Base-by-base conservation (phyloP, 2,888 invertebrate species). In the Metacarcinus magister region DNA sequence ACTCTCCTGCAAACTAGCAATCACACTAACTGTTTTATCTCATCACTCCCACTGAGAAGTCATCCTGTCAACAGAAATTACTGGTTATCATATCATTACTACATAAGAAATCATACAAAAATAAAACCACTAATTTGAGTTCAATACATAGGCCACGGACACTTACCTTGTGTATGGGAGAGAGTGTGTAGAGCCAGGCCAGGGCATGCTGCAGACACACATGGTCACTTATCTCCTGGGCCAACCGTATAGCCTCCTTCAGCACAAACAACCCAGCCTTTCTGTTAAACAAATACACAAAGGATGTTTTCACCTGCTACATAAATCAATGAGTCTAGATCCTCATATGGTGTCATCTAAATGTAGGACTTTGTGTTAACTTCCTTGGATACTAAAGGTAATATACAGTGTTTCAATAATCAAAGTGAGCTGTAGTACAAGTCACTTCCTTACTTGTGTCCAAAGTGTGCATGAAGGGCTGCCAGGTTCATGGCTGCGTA, bases 401-500 rank as follows among this genome's bases (percentile, higher is more conserved):
- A 82, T 48, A 13, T 48, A 48, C 48, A 48, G 48, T 8, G 19
- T 39, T 8, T 87, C 32, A 87, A 39, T 87, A 87, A 39, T 87
- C 39, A 87, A 82, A n/a, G 39, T 82, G 32, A 82, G 10, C 16
- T 39, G 16, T 28, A 32, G 28, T 28, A 28, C 32, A 13, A 32
- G 32, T 10, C 10, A n/a, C 32, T 32, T 87, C 60, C 94, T 94
- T 89, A 97, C 97, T 54, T 97, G 97, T 99, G 98, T 94, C 98
- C 98, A 97, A 99, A 99, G 97, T 98, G 98, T 92, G 98, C 98
- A 97, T 99, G 99, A 97, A 99, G 98, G 43, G 99, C 98, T 0
- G 99, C 99, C 97, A 99, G 98, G 97, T 99, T 99, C n/a, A 99
- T 98, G 32, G 99, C 99, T 8, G 99, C 99, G 97, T 99, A 99